Evolutionary conservation across 2,888 invertebrate genomes (phyloP).

Genomic region (Leucophenga montana): DNA sequence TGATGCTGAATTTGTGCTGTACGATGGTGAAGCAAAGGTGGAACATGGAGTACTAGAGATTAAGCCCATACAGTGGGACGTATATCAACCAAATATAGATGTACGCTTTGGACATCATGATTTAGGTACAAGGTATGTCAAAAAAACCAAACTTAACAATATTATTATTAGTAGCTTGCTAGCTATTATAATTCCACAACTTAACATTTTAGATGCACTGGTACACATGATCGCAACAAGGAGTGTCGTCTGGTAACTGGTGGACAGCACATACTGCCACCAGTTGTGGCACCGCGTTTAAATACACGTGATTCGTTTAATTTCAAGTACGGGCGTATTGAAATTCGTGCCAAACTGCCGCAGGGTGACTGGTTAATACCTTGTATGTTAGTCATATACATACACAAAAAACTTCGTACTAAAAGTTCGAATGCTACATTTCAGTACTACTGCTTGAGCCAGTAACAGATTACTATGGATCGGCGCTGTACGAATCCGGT

Average conservation of each 20-base stretch:
- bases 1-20: constrained; percentile 74
- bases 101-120: constrained; percentile 65
- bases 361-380: constrained; percentile 86
- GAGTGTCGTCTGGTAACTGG: constrained; percentile 57
- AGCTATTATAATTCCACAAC: too few species aligned
- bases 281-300: constrained; percentile 79
- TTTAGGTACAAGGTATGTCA: constrained; percentile 67
- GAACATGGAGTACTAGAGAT: constrained; percentile 68
- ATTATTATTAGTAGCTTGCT: too few species aligned
- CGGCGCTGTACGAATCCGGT: constrained; percentile 74
- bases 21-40: constrained; percentile 65
- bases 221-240: constrained; percentile 56
- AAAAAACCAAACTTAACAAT: too few species aligned
- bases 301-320: constrained; percentile 78
- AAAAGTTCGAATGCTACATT: too few species aligned
- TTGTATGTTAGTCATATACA: not conserved
- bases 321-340: constrained; percentile 81
- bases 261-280: constrained; percentile 76
- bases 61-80: constrained; percentile 65
- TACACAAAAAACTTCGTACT: too few species aligned
- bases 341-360: constrained; percentile 82
- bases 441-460: constrained; percentile 80
- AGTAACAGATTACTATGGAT: constrained; percentile 71
- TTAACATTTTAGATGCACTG: constrained; percentile 52
- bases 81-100: constrained; percentile 56